These are phyloP conservation scores for Hirtodrosophila cameraria DNA, from an alignment of 2,888 invertebrate species.

Conservation along the genomic window DNA sequence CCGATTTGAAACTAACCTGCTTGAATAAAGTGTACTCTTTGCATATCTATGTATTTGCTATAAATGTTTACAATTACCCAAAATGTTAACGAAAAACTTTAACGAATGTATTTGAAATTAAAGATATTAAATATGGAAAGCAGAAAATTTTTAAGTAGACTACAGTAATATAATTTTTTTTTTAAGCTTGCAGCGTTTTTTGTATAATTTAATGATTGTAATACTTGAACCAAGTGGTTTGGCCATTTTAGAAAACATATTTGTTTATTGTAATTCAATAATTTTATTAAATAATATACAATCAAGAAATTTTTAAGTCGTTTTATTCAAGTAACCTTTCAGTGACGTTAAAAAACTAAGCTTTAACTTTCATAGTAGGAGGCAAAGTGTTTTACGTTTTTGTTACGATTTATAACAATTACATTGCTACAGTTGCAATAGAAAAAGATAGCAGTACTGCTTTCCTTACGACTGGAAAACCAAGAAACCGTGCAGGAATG, in stretches of 20 bases:
- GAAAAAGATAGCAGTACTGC: no score
- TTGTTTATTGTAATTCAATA: constrained; percentile 31
- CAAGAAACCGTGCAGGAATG: not conserved
- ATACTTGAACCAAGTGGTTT: constrained; percentile 15
- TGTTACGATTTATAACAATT: no score
- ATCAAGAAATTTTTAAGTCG: not conserved
- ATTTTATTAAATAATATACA: constrained; percentile 35
- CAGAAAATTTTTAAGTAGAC: not conserved
- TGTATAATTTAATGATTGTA: constrained; percentile 18
- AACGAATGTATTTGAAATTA: constrained; percentile 42
- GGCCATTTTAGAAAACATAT: constrained; percentile 24
- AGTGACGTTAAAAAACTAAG: no score
- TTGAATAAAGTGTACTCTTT: constrained; percentile 26
- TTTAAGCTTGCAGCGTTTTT: constrained; percentile 33
- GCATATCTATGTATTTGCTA: no score
- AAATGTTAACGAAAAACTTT: constrained; percentile 41
- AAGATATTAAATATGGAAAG: constrained; percentile 5
- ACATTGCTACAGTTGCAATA: no score
- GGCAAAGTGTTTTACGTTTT: no score
- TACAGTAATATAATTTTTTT: constrained; percentile 15
- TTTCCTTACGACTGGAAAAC: no score
- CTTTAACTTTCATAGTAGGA: no score
- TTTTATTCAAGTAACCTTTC: constrained; percentile 9
- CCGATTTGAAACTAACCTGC: constrained; percentile 50
- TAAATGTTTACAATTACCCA: constrained; percentile 17